phyloP scores from a whole-genome alignment of 1,140 invertebrate genomes.

The Bombus terrestris region DNA sequence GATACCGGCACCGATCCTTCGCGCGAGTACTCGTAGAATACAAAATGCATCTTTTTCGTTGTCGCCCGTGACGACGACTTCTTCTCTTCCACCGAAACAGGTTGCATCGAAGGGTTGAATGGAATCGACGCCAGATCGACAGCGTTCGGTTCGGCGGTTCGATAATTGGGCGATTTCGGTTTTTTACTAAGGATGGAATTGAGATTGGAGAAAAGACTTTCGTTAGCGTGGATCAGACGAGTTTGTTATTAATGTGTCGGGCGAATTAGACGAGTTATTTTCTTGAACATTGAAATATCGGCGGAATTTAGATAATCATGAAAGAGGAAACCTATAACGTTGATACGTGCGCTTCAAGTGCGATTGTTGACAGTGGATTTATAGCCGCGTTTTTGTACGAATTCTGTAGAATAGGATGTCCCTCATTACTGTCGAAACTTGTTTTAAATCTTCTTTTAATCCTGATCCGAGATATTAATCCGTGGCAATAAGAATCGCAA shows the following conservation, averaged over 20 bases:
- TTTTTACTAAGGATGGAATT: neutral
- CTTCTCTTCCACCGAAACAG: neutral
- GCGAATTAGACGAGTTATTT: too few relatives aligned
- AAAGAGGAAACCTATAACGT: too few relatives aligned
- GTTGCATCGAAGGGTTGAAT: neutral
- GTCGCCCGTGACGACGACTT: neutral
- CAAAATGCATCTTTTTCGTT: constrained; percentile 38
- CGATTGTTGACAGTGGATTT: too few relatives aligned
- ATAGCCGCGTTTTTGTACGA: too few relatives aligned
- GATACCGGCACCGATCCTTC: constrained; percentile 39
- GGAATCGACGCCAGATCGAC: neutral
- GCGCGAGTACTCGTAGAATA: constrained; percentile 25
- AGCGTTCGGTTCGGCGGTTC: neutral
- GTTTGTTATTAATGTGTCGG: too few relatives aligned
- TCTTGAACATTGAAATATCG: too few relatives aligned
- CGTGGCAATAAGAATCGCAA: neutral
- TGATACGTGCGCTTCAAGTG: too few relatives aligned
- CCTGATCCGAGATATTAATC: constrained; percentile 6
- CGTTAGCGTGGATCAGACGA: too few relatives aligned
- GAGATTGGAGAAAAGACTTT: too few relatives aligned
- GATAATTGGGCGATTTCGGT: neutral
- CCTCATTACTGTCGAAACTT: too few relatives aligned
- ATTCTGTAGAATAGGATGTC: too few relatives aligned
- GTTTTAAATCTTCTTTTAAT: neutral
- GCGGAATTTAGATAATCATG: too few relatives aligned